These are phyloP conservation scores for Paratrypauchen microcephalus DNA, from an alignment of 2,797 vertebrate genomes.

Conservation along the genomic window DNA sequence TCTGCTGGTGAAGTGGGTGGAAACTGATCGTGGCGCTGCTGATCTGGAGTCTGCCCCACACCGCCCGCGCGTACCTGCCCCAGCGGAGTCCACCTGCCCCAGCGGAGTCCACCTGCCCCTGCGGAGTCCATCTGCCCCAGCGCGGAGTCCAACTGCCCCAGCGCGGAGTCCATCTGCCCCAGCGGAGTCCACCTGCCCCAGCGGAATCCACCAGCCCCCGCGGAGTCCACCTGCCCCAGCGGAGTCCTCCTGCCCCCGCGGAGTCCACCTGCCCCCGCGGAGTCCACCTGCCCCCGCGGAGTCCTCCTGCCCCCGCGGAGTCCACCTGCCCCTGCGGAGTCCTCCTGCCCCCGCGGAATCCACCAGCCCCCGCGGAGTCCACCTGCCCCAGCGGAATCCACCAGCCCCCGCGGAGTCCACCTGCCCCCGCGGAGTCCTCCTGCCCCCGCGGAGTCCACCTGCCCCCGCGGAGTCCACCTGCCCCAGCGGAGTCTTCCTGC, in stretches of 20 bases:
- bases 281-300: not conserved
- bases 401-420: constrained; percentile 37
- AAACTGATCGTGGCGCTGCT: constrained; percentile 65
- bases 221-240: not conserved
- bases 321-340: not conserved
- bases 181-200: not conserved
- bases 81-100: not conserved
- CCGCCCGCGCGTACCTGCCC: constrained; percentile 15
- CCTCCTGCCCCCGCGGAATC: constrained; percentile 60
- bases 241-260: constrained; percentile 51
- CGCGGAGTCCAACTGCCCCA: not conserved
- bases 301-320: constrained; percentile 43
- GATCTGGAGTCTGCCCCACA: constrained; percentile 7
- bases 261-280: too few species aligned
- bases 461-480: not conserved
- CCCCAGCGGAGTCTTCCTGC: constrained; percentile 39
- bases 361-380: too few species aligned
- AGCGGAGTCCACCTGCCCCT: constrained; percentile 46
- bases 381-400: constrained; percentile 8
- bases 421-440: constrained; percentile 24
- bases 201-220: constrained; percentile 45
- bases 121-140: too few species aligned
- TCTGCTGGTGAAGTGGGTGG: constrained; percentile 40
- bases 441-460: constrained; percentile 28
- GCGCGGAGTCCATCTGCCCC: constrained; percentile 47